Conservation (phyloP, 2,797 vertebrate species). For the Coluber constrictor region DNA sequence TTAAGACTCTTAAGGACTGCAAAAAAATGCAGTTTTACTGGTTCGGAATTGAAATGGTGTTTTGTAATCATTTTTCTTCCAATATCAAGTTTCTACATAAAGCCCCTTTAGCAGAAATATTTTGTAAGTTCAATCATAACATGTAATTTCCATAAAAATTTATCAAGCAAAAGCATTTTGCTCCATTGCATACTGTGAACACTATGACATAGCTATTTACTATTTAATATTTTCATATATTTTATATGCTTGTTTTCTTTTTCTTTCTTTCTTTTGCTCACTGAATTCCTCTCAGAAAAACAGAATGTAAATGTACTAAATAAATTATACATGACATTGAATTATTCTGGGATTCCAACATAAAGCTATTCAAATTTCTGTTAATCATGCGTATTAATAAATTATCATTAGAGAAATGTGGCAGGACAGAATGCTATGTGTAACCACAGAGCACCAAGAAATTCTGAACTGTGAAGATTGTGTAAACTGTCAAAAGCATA, state of each 20-base stretch:
- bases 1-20: neutral
- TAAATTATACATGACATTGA: neutral
- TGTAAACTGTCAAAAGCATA: neutral
- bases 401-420: neutral
- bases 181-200: neutral
- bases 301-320: neutral
- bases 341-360: neutral
- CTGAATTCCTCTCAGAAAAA: neutral
- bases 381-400: neutral
- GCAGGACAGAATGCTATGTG: neutral
- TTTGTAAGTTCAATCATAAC: neutral
- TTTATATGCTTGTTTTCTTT: neutral
- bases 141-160: neutral
- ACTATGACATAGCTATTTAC: neutral
- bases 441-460: neutral
- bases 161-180: neutral
- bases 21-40: neutral
- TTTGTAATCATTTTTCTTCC: neutral
- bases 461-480: neutral
- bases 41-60: neutral
- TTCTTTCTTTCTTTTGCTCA: neutral
- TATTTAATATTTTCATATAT: neutral
- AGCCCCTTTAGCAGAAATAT: neutral
- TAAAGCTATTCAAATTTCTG: neutral
- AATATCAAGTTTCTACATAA: neutral